phyloP scores from a whole-genome alignment of 2,888 invertebrate genomes.

The Euzetes globulus region DNA sequence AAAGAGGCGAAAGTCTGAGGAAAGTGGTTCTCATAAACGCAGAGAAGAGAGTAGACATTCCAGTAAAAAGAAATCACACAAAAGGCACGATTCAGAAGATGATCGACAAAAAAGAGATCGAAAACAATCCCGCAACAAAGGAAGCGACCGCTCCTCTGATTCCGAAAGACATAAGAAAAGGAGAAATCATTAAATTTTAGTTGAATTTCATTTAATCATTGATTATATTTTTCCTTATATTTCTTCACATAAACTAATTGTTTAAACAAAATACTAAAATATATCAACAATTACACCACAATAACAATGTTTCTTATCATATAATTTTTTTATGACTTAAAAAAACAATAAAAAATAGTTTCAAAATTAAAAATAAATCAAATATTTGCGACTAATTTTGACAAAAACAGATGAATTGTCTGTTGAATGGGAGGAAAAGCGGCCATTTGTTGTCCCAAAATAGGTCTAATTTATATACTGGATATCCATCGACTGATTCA shows the following conservation, averaged over 20 bases:
- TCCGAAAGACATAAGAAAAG: neutral
- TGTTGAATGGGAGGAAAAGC: neutral
- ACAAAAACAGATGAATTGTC: neutral
- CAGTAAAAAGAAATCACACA: neutral
- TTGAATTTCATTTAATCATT: neutral
- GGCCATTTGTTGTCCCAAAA: conserved; percentile 1
- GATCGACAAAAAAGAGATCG: neutral
- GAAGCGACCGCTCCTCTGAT: neutral
- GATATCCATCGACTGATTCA: neutral
- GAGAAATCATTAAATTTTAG: neutral
- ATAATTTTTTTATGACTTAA: no score
- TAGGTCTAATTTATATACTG: neutral
- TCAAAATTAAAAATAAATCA: no score
- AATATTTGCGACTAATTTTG: neutral
- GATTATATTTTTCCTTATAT: neutral
- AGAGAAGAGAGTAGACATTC: conserved; percentile 5
- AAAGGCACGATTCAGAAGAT: conserved; percentile 3
- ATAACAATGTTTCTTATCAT: no score
- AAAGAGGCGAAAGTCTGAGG: conserved; percentile 29
- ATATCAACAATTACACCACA: no score
- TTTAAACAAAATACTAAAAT: no score
- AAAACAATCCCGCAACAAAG: neutral
- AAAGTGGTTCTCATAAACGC: conserved; percentile 10
- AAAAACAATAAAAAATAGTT: neutral
- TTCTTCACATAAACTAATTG: no score